These are phyloP conservation scores for Agrypnus murinus DNA, from an alignment of 2,888 invertebrate genomes.

Conservation along the genomic window DNA sequence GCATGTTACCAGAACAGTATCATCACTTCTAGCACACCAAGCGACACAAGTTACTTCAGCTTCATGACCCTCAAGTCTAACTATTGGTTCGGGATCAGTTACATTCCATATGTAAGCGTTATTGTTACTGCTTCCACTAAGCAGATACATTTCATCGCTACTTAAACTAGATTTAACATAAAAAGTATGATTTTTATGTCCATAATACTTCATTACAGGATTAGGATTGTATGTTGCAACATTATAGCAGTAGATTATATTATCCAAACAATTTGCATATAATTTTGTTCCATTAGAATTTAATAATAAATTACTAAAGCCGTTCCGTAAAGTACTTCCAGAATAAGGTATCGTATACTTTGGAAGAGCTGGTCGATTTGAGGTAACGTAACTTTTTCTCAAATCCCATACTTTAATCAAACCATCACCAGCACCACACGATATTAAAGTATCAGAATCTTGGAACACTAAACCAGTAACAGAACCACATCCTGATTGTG, in stretches of 20 bases:
- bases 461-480: slow-evolving; percentile 91
- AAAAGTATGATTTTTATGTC: slow-evolving; percentile 87
- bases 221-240: slow-evolving; percentile 79
- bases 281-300: slow-evolving; percentile 81
- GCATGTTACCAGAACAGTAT: slow-evolving; percentile 82
- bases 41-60: slow-evolving; percentile 93
- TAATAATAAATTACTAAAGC: slow-evolving; percentile 85
- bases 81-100: slow-evolving; percentile 78
- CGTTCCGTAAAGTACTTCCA: slow-evolving; percentile 81
- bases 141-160: slow-evolving; percentile 85
- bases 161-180: slow-evolving; percentile 90
- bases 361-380: slow-evolving; percentile 81
- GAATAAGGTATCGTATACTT: slow-evolving; percentile 83
- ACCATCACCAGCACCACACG: slow-evolving; percentile 92
- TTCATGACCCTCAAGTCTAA: slow-evolving; percentile 83
- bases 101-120: slow-evolving; percentile 91
- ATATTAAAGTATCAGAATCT: slow-evolving; percentile 84
- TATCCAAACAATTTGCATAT: slow-evolving; percentile 92
- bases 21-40: slow-evolving; percentile 80
- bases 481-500: slow-evolving; percentile 77
- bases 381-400: slow-evolving; percentile 83
- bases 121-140: slow-evolving; percentile 93
- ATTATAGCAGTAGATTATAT: slow-evolving; percentile 90
- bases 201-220: slow-evolving; percentile 80
- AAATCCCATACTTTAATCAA: slow-evolving; percentile 90